Evolutionary conservation across 2,113 vertebrate species (phyloP).

Genomic region (Stigmatopora nigra): DNA sequence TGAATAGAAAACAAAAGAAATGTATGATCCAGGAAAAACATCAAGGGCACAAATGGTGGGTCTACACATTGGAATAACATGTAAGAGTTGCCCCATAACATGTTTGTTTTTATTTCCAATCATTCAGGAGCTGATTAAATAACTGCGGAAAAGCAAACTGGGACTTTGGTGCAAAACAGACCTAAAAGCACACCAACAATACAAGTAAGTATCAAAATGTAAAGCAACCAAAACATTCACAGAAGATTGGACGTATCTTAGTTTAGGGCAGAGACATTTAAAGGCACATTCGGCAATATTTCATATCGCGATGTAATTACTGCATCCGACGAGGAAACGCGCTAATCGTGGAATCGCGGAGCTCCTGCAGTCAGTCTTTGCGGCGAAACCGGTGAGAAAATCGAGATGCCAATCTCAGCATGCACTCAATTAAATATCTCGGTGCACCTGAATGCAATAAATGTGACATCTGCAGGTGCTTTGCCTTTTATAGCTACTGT

Average conservation of each 20-base stretch:
- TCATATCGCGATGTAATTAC: constrained; percentile 39
- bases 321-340: constrained; percentile 12
- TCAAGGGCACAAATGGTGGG: not conserved
- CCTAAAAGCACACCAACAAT: not conserved
- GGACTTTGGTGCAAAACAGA: not conserved
- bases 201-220: constrained; percentile 1
- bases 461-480: constrained; percentile 4
- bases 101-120: not conserved
- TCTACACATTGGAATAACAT: not conserved
- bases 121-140: not conserved
- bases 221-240: not conserved
- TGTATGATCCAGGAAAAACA: not conserved
- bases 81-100: not conserved
- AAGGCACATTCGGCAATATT: constrained; percentile 62
- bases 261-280: constrained; percentile 46
- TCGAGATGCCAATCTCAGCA: constrained; percentile 1
- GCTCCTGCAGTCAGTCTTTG: constrained; percentile 12
- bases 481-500: constrained; percentile 11
- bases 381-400: not conserved
- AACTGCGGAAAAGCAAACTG: not conserved
- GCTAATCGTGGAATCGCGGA: constrained; percentile 11
- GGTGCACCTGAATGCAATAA: constrained; percentile 5
- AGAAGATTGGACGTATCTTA: constrained; percentile 21
- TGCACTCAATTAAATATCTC: not conserved
- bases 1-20: not conserved